Base-by-base conservation (phyloP, 1,140 invertebrate genomes). In the Nasonia longicornis region DNA sequence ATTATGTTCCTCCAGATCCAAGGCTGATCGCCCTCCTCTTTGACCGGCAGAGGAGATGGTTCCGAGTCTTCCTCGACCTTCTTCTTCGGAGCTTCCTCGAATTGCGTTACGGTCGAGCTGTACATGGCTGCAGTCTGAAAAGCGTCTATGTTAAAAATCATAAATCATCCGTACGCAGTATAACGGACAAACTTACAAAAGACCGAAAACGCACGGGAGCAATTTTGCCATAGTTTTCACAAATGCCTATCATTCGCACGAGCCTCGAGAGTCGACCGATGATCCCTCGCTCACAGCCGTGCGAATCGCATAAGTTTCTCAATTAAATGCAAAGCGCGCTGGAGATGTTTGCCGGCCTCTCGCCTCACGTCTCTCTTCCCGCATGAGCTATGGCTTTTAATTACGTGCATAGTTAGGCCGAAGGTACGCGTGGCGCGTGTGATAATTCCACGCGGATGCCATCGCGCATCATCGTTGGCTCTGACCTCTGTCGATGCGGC, bases 1-100 rank as follows among this genome's bases (percentile, higher is more conserved):
- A 90, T 83, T 64, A 89, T 86, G 77, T 90, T 91, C 22, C 78
- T 66, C 89, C 88, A 91, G 78, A 90, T 89, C 26, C 88, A 74
- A 22, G 87, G 88, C 63, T 89, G 89, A 4, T 81, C 73, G 1
- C 77, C 84, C 48, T 82, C 38, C 71, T 82, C 73, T 64, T 82
- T 76, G 29, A 82, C 31, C 20, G 83, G 79, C 69, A 84, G 71
- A 64, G 83, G 74, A 75, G 63, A 74, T 20, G 84, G 84, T 67
- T 86, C 83, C 3, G 69, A 80, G 16, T 71, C 80, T 10, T 12
- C 75, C 58, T 82, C 82, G 12, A 29, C 26, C 42, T 63, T 77
- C 67, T 81, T 42, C 58, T 84, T 85, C 0, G 80, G 77, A 48
- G 84, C 70, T 16, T 86, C 84, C 81, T 89, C 86, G n/a, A 84